Base-by-base conservation (phyloP, 2,113 vertebrate genomes). In the Dicentrarchus labrax region DNA sequence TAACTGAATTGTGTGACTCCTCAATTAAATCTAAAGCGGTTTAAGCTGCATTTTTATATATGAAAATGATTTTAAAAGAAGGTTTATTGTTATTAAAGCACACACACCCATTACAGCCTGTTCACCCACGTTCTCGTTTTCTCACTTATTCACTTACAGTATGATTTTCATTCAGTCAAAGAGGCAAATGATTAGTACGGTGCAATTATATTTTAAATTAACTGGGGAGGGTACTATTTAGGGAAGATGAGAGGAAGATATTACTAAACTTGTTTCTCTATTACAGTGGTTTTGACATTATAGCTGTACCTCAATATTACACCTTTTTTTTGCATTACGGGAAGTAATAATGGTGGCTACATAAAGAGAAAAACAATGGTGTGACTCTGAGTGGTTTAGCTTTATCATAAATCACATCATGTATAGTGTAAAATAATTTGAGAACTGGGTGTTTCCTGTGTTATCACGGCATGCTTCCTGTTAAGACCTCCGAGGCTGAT, bases 371-470 rank as follows among this genome's bases (percentile, higher is more conserved):
- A 78, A 68, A 59, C 12, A 57, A 72, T 78, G 21, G n/a, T 70
- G 45, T 59, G 48, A 69, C 51, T 68, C 45, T 57, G 59, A 72
- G 75, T 62, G 39, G 4, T 69, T 72, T 36, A 39, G 4, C 41
- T 13, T 61, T 17, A 48, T 54, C 13, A 47, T 61, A n/a, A 72
- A 56, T 30, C 45, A 62, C 21, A 3, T n/a, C 21, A 64, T 22
- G 2, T 11, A 11, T 56, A 10, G 10, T 54, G 19, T 65, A 15
- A 56, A 8, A 60, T 16, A 6, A 24, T 64, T 56, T 54, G 13
- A 7, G 48, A 48, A 78, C 38, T 13, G 47, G 4, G 39, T 72
- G 11, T 79, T 86, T 83, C 68, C 62, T 50, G 11, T 70, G 24
- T 65, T 39, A 30, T 65, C 15, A 47, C 13, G n/a, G 15, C 17